These are phyloP conservation scores for Parotia lawesii DNA, from an alignment of 2,113 vertebrate species.

Conservation along the genomic window DNA sequence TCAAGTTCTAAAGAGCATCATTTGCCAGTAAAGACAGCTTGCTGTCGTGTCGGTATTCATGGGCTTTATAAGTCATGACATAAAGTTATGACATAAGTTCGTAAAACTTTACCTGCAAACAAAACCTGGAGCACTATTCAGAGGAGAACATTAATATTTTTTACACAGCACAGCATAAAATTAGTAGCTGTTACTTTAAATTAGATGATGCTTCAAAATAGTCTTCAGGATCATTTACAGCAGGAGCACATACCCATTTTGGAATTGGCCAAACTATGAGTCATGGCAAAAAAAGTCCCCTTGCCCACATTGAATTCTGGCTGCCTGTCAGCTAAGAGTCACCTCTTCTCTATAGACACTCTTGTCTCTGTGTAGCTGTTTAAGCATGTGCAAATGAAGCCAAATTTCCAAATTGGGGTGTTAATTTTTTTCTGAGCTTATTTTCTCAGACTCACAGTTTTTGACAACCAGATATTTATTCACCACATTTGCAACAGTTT, in stretches of 20 bases:
- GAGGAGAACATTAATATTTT: not conserved
- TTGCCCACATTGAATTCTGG: not conserved
- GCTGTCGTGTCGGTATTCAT: not conserved
- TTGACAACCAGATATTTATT: constrained; percentile 60
- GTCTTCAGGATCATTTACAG: not conserved
- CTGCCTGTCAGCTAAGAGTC: not conserved
- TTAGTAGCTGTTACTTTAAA: not conserved
- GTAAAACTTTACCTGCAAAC: not conserved
- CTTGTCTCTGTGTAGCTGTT: not conserved
- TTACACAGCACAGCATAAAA: not conserved
- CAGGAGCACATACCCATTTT: not conserved
- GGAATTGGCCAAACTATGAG: not conserved
- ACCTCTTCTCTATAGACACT: not conserved
- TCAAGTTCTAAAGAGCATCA: not conserved
- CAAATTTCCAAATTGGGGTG: not conserved
- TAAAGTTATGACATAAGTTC: not conserved
- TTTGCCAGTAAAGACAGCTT: not conserved
- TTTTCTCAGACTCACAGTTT: not conserved
- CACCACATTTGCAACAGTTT: constrained; percentile 25
- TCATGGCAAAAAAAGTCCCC: not conserved
- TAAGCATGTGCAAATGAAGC: not conserved
- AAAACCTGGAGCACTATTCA: not conserved
- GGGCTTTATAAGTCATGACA: not conserved
- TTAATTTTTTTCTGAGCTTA: not conserved
- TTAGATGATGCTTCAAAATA: not conserved